phyloP scores from a whole-genome alignment of 2,113 vertebrate genomes.

The Colius striatus region DNA sequence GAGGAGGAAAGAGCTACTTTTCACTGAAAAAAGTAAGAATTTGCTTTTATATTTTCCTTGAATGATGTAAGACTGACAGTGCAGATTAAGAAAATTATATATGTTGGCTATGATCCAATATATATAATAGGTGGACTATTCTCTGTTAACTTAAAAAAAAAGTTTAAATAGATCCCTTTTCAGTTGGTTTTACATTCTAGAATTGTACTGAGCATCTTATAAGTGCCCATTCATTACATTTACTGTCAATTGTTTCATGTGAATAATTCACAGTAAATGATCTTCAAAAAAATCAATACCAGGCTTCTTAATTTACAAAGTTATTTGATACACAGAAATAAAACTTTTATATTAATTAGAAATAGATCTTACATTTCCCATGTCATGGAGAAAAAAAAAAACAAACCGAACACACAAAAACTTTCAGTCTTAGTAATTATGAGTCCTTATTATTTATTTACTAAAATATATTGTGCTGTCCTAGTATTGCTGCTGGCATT shows the following conservation, averaged over 20 bases:
- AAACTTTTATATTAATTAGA: slow-evolving; percentile 25
- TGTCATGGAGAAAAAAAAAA: not conserved
- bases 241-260: not conserved
- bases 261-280: slow-evolving; percentile 39
- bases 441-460: not conserved
- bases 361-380: not conserved
- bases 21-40: not conserved
- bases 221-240: slow-evolving; percentile 18
- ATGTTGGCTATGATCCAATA: not conserved
- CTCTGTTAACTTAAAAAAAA: not conserved
- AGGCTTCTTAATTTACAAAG: slow-evolving; percentile 13
- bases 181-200: not conserved
- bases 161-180: not conserved
- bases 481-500: not conserved
- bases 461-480: not conserved
- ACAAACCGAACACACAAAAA: not conserved
- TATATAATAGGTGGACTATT: not conserved
- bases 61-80: not conserved
- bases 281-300: slow-evolving; percentile 46
- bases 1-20: not conserved
- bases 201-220: not conserved
- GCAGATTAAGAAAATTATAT: not conserved
- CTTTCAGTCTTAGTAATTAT: not conserved
- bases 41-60: not conserved
- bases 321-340: not conserved